Percentiles rank a stretch among this genome's conserved stretches.
phyloP scores from a whole-genome alignment of 2,113 vertebrate genomes.

The Cyanoderma ruficeps region DNA sequence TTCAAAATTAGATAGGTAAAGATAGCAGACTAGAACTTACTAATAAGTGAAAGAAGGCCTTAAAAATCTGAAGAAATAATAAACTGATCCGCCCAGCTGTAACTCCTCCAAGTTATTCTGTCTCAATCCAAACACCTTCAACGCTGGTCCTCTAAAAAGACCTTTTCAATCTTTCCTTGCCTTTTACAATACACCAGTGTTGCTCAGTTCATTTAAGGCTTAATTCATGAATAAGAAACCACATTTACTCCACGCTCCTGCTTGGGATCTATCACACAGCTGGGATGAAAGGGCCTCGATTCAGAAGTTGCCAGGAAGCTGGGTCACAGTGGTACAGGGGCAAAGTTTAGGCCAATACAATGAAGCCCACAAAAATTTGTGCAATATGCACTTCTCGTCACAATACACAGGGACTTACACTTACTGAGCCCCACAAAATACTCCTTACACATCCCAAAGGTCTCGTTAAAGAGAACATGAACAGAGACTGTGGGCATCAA shows the following conservation, averaged over 20 bases:
- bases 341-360: slow-evolving; percentile 63
- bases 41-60: slow-evolving; percentile 62
- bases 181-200: slow-evolving; percentile 67
- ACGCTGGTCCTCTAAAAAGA: slow-evolving; percentile 50
- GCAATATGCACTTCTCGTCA: slow-evolving; percentile 54
- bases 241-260: slow-evolving; percentile 50
- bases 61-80: slow-evolving; percentile 67
- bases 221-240: slow-evolving; percentile 68
- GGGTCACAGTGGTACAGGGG: slow-evolving; percentile 41
- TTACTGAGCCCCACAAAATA: not conserved
- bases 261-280: slow-evolving; percentile 55
- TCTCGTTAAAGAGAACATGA: slow-evolving; percentile 5
- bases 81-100: slow-evolving; percentile 58
- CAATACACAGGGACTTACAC: slow-evolving; percentile 46
- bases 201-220: slow-evolving; percentile 65
- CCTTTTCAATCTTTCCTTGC: slow-evolving; percentile 61
- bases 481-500: slow-evolving; percentile 9
- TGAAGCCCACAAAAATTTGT: slow-evolving; percentile 56
- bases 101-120: slow-evolving; percentile 61
- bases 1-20: slow-evolving; percentile 55
- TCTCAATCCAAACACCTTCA: slow-evolving; percentile 68
- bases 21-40: slow-evolving; percentile 45
- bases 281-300: slow-evolving; percentile 57
- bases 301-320: slow-evolving; percentile 59
- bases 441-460: slow-evolving; percentile 22